Base-by-base conservation (phyloP, 2,113 vertebrate species). In the Spermophilus dauricus region DNA sequence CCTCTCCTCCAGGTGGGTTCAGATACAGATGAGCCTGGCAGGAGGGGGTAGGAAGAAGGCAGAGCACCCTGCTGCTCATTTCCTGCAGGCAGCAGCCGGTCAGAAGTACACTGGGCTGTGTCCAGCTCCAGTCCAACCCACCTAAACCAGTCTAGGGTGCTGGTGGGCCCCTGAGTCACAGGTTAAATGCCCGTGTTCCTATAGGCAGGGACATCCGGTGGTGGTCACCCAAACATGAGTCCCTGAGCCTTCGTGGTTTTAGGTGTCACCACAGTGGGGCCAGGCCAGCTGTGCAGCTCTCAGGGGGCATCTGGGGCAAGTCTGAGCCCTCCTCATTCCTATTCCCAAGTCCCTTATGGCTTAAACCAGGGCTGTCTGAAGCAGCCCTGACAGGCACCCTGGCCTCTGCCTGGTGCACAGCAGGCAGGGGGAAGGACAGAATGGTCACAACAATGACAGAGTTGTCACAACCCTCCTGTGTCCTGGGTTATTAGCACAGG, bases 291-390 rank as follows among this genome's bases (percentile, higher is more conserved):
- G 3, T 0, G 5, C 17, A 0, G 1, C 8, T 6, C 22, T 10
- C 0, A 2, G 6, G 63, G 24, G 17, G 0, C 1, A 8, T 32
- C 26, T 3, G 0, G 32, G 20, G 18, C 11, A 39, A 11, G 17
- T 16, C 30, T 1, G 39, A 37, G 14, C 4, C n/a, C 34, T 8
- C 9, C 4, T 30, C n/a, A 17, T 53, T 22, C 69, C 70, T 0
- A 0, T 2, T 28, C 22, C 28, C 8, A 24, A 61, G 20, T 1
- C 8, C 7, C 6, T 1, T 28, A 6, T 22, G 6, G 0, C 48
- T 16, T 30, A 22, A n/a, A 3, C 34, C 45, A 2, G 20, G 14
- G 75, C 81, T 26, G 1, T 7, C 37, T 0, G 1, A 37, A 5
- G 1, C 34, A 16, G 2, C 7, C 17, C 4, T 0, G 42, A 22